Conservation (phyloP, 2,888 invertebrate genomes). For the Euplagia quadripunctaria region DNA sequence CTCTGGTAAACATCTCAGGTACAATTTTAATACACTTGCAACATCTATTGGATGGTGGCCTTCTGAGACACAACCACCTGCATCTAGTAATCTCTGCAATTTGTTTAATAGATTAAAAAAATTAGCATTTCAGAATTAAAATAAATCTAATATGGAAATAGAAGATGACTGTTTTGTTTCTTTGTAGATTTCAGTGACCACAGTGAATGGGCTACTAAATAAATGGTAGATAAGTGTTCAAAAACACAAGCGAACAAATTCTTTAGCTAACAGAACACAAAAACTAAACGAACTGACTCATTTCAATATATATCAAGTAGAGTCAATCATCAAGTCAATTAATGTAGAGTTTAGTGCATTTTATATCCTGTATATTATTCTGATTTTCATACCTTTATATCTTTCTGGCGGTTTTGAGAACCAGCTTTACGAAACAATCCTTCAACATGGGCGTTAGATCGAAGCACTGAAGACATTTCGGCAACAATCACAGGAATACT, state of each 20-base stretch:
- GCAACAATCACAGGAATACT: conserved; percentile 91
- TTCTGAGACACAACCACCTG: conserved; percentile 90
- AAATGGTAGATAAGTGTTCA: no score
- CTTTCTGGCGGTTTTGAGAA: conserved; percentile 93
- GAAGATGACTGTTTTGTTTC: no score
- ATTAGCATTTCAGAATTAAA: background rate
- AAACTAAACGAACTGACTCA: no score
- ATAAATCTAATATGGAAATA: background rate
- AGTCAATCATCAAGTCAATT: no score
- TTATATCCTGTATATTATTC: background rate
- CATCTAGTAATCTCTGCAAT: conserved; percentile 89
- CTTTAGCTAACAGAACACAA: no score
- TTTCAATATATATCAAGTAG: no score
- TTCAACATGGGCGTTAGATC: conserved; percentile 91
- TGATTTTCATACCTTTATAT: conserved; percentile 89
- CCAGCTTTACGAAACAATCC: conserved; percentile 97
- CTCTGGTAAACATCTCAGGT: conserved; percentile 94
- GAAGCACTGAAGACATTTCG: conserved; percentile 90
- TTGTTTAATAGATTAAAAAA: background rate
- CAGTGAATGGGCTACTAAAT: no score
- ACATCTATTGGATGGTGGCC: conserved; percentile 94
- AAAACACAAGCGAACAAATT: no score
- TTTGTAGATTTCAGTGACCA: no score
- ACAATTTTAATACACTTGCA: conserved; percentile 94
- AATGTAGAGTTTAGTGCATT: no score